Conservation (phyloP, 2,113 vertebrate species). For the Myrmophylax atrothorax region DNA sequence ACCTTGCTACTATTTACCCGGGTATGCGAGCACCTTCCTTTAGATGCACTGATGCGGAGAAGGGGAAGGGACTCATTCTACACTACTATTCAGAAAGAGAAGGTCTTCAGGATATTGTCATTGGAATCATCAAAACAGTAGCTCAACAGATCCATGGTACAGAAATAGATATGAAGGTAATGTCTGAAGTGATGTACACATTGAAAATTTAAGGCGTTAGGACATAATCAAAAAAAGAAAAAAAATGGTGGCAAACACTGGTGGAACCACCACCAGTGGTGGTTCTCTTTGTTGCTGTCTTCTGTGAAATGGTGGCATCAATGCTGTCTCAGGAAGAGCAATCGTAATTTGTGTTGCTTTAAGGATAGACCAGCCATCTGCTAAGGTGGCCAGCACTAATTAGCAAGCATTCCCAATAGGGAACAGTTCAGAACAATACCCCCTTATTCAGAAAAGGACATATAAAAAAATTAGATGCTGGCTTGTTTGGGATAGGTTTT, state of each 20-base stretch:
- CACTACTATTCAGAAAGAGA: slow-evolving; percentile 99
- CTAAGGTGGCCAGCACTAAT: not conserved
- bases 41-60: slow-evolving; percentile 93
- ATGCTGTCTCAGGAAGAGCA: not conserved
- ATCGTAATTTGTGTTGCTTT: not conserved
- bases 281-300: not conserved
- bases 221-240: not conserved
- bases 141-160: slow-evolving; percentile 98
- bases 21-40: slow-evolving; percentile 98
- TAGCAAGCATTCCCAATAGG: not conserved
- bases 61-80: slow-evolving; percentile 94
- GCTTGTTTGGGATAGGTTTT: not conserved
- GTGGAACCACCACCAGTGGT: no score
- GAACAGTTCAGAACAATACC: not conserved
- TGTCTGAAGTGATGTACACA: not conserved
- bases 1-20: slow-evolving; percentile 97
- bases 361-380: not conserved
- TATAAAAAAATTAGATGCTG: not conserved
- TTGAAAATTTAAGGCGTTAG: not conserved
- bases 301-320: not conserved
- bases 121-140: slow-evolving; percentile 98
- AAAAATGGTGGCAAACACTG: not conserved
- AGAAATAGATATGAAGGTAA: slow-evolving; percentile 99
- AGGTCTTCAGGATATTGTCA: slow-evolving; percentile 98
- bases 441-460: not conserved